These are phyloP conservation scores for Nipponia nippon DNA, from an alignment of 2,113 vertebrate genomes.

Conservation along the genomic window DNA sequence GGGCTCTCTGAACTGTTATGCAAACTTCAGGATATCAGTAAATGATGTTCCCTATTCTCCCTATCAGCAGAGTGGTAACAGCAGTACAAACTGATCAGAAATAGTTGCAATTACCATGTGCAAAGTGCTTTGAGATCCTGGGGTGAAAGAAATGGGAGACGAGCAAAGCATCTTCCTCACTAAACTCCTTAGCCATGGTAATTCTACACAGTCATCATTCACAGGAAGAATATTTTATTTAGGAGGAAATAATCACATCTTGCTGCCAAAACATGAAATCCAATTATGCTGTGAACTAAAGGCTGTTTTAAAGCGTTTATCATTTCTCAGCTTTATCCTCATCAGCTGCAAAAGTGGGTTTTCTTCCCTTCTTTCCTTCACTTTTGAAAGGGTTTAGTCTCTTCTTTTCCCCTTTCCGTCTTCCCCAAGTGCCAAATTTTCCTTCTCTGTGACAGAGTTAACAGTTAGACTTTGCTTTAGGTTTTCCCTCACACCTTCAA, in stretches of 20 bases:
- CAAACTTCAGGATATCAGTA: neutral
- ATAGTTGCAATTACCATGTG: neutral
- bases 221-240: slow-evolving; percentile 53
- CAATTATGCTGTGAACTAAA: slow-evolving; percentile 61
- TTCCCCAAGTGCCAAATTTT: neutral
- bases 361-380: neutral
- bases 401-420: neutral
- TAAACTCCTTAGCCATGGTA: slow-evolving; percentile 66
- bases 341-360: neutral
- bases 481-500: neutral
- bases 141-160: neutral
- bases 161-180: slow-evolving; percentile 11
- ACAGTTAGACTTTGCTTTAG: neutral
- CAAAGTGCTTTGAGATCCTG: neutral
- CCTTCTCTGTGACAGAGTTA: neutral
- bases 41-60: neutral
- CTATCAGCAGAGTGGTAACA: neutral
- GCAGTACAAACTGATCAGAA: neutral
- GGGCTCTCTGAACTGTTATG: neutral
- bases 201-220: slow-evolving; percentile 61
- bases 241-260: slow-evolving; percentile 54
- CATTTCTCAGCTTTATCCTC: slow-evolving; percentile 32
- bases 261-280: slow-evolving; percentile 66
- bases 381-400: neutral
- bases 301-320: slow-evolving; percentile 51